Percentiles rank a stretch among this genome's conserved stretches.
phyloP scores from a whole-genome alignment of 2,888 invertebrate genomes.

The Margaritifera margaritifera region DNA sequence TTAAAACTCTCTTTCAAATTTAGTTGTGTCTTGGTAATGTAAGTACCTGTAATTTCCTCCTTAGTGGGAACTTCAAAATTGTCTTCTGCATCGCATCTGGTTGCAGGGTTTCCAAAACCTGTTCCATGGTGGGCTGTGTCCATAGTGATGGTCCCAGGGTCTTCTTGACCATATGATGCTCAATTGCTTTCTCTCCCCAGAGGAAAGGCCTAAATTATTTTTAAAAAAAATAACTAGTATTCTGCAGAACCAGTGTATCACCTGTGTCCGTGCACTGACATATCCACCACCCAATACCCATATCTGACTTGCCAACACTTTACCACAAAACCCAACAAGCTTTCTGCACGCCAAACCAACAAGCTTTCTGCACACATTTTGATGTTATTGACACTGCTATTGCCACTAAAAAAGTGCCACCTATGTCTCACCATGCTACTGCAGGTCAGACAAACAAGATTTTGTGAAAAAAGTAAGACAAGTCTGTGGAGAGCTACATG shows the following conservation, averaged over 20 bases:
- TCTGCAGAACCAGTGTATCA: constrained; percentile 4
- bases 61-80: constrained; percentile 82
- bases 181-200: constrained; percentile 87
- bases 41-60: constrained; percentile 75
- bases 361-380: background rate
- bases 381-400: too few relatives aligned
- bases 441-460: too few relatives aligned
- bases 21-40: background rate
- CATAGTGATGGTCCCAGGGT: constrained; percentile 78
- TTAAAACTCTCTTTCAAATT: too few relatives aligned
- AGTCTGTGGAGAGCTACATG: too few relatives aligned
- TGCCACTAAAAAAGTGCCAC: too few relatives aligned
- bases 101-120: constrained; percentile 83
- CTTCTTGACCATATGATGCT: constrained; percentile 78
- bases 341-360: constrained; percentile 1
- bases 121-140: constrained; percentile 82
- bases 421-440: too few relatives aligned
- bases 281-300: background rate
- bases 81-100: constrained; percentile 80
- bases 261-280: constrained; percentile 3
- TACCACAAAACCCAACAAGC: too few relatives aligned
- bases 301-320: background rate
- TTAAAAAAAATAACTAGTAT: background rate
- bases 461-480: too few relatives aligned
- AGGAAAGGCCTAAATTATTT: constrained; percentile 82